Evolutionary conservation across 2,797 vertebrate genomes (phyloP).

Genomic region (Labroides dimidiatus): DNA sequence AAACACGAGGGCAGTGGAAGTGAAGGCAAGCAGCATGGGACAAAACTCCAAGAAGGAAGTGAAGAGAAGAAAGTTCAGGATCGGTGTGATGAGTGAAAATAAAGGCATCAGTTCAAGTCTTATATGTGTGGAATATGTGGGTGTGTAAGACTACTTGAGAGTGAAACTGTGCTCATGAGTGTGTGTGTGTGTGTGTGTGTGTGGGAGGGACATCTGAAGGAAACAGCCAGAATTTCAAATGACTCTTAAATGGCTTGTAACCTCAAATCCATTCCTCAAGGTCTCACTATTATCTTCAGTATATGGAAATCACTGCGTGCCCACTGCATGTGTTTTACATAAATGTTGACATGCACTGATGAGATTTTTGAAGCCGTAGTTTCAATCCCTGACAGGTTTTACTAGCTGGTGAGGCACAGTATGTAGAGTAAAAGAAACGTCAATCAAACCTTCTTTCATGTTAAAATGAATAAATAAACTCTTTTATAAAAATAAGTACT

Average conservation of each 20-base stretch:
- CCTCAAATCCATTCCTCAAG: slow-evolving; percentile 32
- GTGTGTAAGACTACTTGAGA: slow-evolving; percentile 27
- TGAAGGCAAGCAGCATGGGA: slow-evolving; percentile 31
- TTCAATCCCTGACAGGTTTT: neutral
- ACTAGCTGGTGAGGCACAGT: neutral
- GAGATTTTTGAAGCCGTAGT: neutral
- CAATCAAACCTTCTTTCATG: too few species aligned
- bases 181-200: too few species aligned
- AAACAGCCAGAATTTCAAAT: slow-evolving; percentile 53
- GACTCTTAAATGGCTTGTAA: slow-evolving; percentile 32
- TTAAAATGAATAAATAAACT: too few species aligned
- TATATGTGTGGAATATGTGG: slow-evolving; percentile 37
- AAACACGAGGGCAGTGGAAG: slow-evolving; percentile 53
- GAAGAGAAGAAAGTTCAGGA: slow-evolving; percentile 59
- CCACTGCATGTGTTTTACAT: slow-evolving; percentile 34
- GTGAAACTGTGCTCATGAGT: slow-evolving; percentile 19
- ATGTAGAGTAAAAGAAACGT: neutral
- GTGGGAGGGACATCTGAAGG: slow-evolving; percentile 14
- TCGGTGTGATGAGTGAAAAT: slow-evolving; percentile 46
- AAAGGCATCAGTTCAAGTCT: slow-evolving; percentile 43
- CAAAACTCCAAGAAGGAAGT: slow-evolving; percentile 26
- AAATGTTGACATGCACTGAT: slow-evolving; percentile 1
- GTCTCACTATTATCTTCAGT: slow-evolving; percentile 18
- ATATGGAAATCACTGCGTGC: slow-evolving; percentile 2
- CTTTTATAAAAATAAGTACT: too few species aligned